phyloP scores from a whole-genome alignment of 1,140 invertebrate genomes.

The Copidosoma floridanum region DNA sequence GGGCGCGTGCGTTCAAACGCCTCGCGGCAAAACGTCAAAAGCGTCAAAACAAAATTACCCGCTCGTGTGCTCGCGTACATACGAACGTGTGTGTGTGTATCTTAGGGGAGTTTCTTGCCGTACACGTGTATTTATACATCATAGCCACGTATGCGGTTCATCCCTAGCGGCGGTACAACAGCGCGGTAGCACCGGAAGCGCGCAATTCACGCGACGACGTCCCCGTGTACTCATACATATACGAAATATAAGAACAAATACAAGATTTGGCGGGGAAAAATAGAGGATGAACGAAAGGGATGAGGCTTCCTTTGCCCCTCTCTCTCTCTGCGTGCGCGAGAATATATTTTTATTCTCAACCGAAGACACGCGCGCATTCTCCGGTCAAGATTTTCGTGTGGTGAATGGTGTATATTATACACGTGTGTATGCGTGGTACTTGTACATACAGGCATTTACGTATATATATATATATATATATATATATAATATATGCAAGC shows the following conservation, averaged over 20 bases:
- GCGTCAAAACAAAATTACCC: constrained; percentile 9
- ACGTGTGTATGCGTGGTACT: too few species aligned
- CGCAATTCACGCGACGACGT: constrained; percentile 11
- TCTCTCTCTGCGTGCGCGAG: constrained; percentile 8
- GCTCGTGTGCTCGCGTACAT: too few species aligned
- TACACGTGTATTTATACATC: too few species aligned
- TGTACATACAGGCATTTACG: too few species aligned
- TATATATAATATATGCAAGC: too few species aligned
- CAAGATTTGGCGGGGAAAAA: not conserved
- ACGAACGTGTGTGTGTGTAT: too few species aligned
- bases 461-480: too few species aligned
- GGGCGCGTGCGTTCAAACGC: not conserved
- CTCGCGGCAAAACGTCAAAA: constrained; percentile 6
- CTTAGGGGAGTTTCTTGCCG: too few species aligned
- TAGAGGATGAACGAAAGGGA: constrained; percentile 6
- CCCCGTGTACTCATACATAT: constrained; percentile 7
- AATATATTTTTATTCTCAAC: constrained; percentile 31
- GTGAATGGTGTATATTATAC: too few species aligned
- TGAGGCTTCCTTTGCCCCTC: too few species aligned
- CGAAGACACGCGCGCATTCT: constrained; percentile 1
- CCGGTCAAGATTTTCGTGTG: constrained; percentile 7
- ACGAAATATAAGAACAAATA: not conserved
- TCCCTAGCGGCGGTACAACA: not conserved
- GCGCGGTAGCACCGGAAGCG: constrained; percentile 10
- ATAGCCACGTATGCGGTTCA: too few species aligned